These are phyloP conservation scores for Nomada hirtipes DNA, from an alignment of 2,888 invertebrate genomes.

Conservation along the genomic window DNA sequence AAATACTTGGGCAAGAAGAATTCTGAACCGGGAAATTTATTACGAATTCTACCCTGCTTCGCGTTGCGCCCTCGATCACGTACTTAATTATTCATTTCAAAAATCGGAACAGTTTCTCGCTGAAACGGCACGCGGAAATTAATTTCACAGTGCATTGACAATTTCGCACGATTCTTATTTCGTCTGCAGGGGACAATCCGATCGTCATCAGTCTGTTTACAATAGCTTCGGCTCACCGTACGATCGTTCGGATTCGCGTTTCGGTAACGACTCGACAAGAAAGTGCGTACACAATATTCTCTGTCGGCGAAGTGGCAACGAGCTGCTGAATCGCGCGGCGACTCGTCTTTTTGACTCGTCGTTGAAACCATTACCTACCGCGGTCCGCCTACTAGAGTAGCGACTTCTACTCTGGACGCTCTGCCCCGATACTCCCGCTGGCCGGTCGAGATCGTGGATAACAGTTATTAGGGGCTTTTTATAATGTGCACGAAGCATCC, in stretches of 20 bases:
- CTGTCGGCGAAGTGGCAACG: conserved; percentile 30
- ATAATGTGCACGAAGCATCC: conserved; percentile 80
- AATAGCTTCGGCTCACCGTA: neutral
- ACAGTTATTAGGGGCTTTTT: conserved; percentile 84
- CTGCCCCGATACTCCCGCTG: conserved; percentile 61
- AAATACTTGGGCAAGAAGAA: no score
- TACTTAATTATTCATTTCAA: no score
- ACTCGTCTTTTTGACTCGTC: conserved; percentile 64
- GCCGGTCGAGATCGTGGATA: conserved; percentile 82
- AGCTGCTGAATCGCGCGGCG: conserved; percentile 57
- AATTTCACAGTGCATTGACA: no score
- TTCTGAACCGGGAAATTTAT: no score
- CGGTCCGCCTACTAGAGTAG: conserved; percentile 74
- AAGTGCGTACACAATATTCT: neutral
- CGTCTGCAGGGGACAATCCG: neutral
- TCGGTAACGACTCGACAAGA: neutral
- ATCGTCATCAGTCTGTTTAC: neutral
- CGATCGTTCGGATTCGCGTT: neutral
- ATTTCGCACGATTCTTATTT: no score
- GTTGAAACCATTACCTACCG: conserved; percentile 70
- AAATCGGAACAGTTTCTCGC: no score
- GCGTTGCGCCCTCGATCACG: no score
- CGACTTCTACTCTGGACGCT: conserved; percentile 58
- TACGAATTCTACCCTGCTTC: no score
- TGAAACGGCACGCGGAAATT: no score